These are phyloP conservation scores for Sinosuthora webbiana DNA, from an alignment of 2,113 vertebrate species.

Conservation along the genomic window DNA sequence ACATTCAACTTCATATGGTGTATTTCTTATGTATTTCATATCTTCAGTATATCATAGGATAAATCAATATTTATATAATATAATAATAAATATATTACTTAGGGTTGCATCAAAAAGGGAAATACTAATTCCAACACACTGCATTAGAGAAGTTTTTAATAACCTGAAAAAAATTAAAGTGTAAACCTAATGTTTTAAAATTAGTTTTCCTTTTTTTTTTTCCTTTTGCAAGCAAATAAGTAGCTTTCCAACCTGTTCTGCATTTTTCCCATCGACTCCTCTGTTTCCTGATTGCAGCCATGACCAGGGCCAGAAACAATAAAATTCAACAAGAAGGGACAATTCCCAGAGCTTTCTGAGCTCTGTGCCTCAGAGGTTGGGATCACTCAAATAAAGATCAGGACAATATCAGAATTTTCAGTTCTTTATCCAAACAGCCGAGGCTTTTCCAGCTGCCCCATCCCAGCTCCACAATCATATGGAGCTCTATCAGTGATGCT, in stretches of 20 bases:
- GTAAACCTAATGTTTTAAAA: neutral
- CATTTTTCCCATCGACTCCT: neutral
- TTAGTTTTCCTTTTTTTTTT: neutral
- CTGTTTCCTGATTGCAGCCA: neutral
- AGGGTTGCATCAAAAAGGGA: neutral
- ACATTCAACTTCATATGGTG: neutral
- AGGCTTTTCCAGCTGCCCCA: neutral
- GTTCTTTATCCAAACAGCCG: neutral
- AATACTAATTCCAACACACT: neutral
- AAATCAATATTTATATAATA: neutral
- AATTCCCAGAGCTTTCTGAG: neutral
- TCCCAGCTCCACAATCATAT: neutral
- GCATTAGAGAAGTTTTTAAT: neutral
- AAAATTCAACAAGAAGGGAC: neutral
- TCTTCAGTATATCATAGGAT: neutral
- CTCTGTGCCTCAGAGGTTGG: neutral
- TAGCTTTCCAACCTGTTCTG: neutral
- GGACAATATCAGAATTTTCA: neutral
- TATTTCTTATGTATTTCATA: neutral
- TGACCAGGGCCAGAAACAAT: neutral
- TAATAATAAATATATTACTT: neutral
- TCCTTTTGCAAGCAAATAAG: neutral
- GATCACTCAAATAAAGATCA: neutral
- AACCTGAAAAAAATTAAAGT: neutral
- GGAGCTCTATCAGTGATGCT: constrained; percentile 4